phyloP scores from a whole-genome alignment of 2,797 vertebrate species.

The Steatocranus sp. region DNA sequence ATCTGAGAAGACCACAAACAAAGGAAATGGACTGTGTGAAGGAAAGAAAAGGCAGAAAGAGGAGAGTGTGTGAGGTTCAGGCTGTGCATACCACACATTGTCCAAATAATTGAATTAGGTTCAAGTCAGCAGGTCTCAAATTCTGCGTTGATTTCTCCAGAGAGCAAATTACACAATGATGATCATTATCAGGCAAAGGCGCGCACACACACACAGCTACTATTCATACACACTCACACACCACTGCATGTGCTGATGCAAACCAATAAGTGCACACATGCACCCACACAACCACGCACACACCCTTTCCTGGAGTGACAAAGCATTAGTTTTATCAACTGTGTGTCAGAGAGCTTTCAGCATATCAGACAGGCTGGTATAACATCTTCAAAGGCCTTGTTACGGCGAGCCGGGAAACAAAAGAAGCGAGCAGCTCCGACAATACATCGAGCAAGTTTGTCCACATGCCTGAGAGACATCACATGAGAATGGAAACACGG shows the following conservation, averaged over 20 bases:
- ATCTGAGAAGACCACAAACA: background rate
- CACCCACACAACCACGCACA: background rate
- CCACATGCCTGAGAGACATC: conserved; percentile 41
- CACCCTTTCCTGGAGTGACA: conserved; percentile 14
- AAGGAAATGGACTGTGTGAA: background rate
- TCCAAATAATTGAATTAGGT: conserved; percentile 45
- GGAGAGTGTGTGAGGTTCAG: background rate
- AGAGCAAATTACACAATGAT: conserved; percentile 41
- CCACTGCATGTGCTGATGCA: background rate
- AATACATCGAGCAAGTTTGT: conserved; percentile 41
- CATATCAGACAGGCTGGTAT: background rate
- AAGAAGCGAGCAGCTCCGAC: background rate
- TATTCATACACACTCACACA: background rate
- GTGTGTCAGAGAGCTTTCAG: background rate
- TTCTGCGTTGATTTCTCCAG: conserved; percentile 51
- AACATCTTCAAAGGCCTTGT: background rate
- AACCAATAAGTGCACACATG: background rate
- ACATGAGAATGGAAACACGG: background rate
- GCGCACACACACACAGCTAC: background rate
- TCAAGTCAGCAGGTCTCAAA: conserved; percentile 59
- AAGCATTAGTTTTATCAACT: conserved; percentile 40
- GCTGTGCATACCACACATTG: conserved; percentile 39
- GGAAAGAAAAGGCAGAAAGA: conserved; percentile 21
- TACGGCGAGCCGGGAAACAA: conserved; percentile 6
- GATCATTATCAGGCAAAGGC: conserved; percentile 41